A percentile compares a stretch with the other conserved stretches of the same genome.
Conservation (phyloP, 1,140 invertebrate genomes). For the Doryteuthis pealeii region DNA sequence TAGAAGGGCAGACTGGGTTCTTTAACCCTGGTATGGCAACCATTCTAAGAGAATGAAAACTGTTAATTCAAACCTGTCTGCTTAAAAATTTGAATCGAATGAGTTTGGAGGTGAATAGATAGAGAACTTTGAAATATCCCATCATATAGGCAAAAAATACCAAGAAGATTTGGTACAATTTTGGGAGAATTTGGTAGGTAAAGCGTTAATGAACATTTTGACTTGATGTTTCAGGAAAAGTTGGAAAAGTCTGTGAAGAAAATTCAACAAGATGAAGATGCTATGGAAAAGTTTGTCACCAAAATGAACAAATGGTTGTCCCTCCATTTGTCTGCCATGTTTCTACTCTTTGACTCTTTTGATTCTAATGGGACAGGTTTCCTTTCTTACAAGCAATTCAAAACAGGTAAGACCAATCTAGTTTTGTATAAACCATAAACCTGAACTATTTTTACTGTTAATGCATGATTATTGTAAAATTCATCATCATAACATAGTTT, state of each 20-base stretch:
- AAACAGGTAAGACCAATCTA: conserved; percentile 43
- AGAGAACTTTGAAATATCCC: too few relatives aligned
- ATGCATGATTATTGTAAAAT: background rate
- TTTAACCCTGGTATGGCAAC: too few relatives aligned
- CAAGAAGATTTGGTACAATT: too few relatives aligned
- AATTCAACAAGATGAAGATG: conserved; percentile 34
- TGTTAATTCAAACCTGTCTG: too few relatives aligned
- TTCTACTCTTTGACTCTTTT: conserved; percentile 43
- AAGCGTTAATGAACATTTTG: background rate
- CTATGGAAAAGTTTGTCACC: conserved; percentile 44
- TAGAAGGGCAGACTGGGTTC: too few relatives aligned
- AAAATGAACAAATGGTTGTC: conserved; percentile 50
- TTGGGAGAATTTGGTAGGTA: too few relatives aligned
- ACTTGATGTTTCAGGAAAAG: conserved; percentile 34
- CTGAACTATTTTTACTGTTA: background rate
- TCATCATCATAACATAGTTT: background rate
- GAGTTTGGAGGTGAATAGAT: too few relatives aligned
- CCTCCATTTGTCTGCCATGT: conserved; percentile 27
- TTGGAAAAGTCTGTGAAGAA: conserved; percentile 46
- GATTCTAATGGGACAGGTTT: conserved; percentile 43
- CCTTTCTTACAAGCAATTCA: conserved; percentile 53
- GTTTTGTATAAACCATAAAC: too few relatives aligned
- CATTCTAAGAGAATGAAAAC: too few relatives aligned
- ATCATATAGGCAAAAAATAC: too few relatives aligned
- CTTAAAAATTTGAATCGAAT: too few relatives aligned